Evolutionary conservation across 2,113 vertebrate genomes (phyloP).

Genomic region (Etheostoma spectabile): DNA sequence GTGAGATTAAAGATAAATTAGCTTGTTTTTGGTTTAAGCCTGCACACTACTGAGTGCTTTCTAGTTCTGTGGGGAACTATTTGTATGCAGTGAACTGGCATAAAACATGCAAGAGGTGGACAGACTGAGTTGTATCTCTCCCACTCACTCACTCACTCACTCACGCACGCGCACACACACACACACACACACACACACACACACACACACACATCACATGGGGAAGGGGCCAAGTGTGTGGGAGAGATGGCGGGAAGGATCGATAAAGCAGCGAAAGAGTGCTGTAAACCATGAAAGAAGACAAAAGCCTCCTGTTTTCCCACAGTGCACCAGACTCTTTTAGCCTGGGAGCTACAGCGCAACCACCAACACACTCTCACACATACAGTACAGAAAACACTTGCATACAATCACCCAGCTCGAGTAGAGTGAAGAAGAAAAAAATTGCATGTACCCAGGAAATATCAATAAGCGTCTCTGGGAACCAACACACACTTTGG

Average conservation of each 20-base stretch:
- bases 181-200: constrained; percentile 14
- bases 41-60: not conserved
- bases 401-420: constrained; percentile 54
- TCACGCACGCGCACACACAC: constrained; percentile 31
- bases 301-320: constrained; percentile 83
- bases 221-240: constrained; percentile 77
- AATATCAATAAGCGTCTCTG: constrained; percentile 70
- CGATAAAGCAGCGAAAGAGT: constrained; percentile 80
- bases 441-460: constrained; percentile 60
- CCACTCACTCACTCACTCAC: no score
- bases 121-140: constrained; percentile 62
- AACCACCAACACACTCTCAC: constrained; percentile 56
- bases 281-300: constrained; percentile 82
- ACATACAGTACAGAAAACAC: constrained; percentile 45
- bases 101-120: constrained; percentile 57
- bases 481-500: constrained; percentile 49
- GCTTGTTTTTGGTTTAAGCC: not conserved
- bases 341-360: constrained; percentile 75
- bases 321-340: constrained; percentile 74
- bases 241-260: constrained; percentile 78
- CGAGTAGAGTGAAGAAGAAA: constrained; percentile 47
- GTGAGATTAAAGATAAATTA: not conserved
- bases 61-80: constrained; percentile 53
- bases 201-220: constrained; percentile 44
- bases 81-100: constrained; percentile 55